Base-by-base conservation (phyloP, 2,888 invertebrate genomes). In the Metacarcinus magister region DNA sequence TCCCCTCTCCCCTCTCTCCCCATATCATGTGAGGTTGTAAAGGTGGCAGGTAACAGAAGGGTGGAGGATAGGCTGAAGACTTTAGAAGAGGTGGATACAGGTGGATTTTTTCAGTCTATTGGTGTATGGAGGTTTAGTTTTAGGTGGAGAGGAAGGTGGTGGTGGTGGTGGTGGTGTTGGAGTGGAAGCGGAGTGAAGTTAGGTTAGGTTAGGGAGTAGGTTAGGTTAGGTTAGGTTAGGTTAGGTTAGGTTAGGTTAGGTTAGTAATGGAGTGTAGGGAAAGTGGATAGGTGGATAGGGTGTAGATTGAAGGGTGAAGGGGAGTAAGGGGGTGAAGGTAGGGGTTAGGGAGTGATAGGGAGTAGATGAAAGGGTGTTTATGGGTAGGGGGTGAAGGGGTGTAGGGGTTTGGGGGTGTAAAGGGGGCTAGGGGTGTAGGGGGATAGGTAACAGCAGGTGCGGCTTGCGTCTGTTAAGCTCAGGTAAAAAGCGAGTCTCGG, bases 401-500 rank as follows among this genome's bases (percentile, higher is more conserved):
- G 54, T 46, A 0, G 87, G 60, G 60, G 87, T 23, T 10, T 48
- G 32, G 28, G 39, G 48, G 54, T 23, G 44, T 16, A 8, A 2
- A 91, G 91, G 91, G 48, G 23, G n/a, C 1, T 28, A 28, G 28
- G 39, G 48, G 54, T 23, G 44, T 16, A 8, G 91, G 48, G 82
- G 91, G 60, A n/a, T 44, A 82, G 89, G 94, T 92, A 89, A 54
- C 82, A 32, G 82, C 82, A 39, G 43, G 89, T 32, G 90, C 46
- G 48, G 92, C 94, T 90, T 43, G 23, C 39, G 94, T 89, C 48
- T 87, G 32, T 94, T 46, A 90, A n/a, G 89, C 67, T n/a, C 23
- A 39, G 93, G 87, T 89, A 46, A 60, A 60, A 28, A 28, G 93
- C 82, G 39, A 43, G 87, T 92, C 93, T 82, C 93, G 75, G 54